Percentiles rank a stretch among this genome's conserved stretches.
Evolutionary conservation across 2,888 invertebrate species (phyloP).

Genomic region (Pyrrhia umbra): DNA sequence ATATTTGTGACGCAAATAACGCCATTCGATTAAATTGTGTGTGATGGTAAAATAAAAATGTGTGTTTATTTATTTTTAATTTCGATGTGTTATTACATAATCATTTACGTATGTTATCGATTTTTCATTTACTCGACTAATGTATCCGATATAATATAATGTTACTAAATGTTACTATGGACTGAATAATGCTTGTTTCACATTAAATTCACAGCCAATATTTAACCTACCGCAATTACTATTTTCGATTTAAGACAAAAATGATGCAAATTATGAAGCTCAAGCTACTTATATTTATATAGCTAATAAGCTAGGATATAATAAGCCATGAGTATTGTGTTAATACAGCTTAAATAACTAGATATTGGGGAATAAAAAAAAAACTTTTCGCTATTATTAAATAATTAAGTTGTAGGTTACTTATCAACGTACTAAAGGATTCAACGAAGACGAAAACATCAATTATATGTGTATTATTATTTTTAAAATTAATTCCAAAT

Average conservation of each 20-base stretch:
- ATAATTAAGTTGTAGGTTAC: background rate
- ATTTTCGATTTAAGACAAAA: slow-evolving; percentile 23
- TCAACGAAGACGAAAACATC: background rate
- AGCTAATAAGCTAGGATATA: slow-evolving; percentile 13
- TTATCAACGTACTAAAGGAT: background rate
- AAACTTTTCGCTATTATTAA: background rate
- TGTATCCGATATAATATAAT: slow-evolving; percentile 38
- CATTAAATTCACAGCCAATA: slow-evolving; percentile 87
- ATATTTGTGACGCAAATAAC: background rate
- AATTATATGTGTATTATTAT: background rate
- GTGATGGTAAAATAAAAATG: background rate
- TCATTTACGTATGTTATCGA: slow-evolving; percentile 34
- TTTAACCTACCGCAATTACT: slow-evolving; percentile 75
- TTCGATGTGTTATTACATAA: slow-evolving; percentile 48
- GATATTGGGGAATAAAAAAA: background rate
- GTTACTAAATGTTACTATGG: slow-evolving; percentile 69
- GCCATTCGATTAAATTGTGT: background rate
- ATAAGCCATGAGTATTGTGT: slow-evolving; percentile 7
- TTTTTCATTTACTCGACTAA: slow-evolving; percentile 46
- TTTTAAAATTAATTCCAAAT: no score
- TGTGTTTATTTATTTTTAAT: background rate
- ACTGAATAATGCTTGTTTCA: slow-evolving; percentile 79
- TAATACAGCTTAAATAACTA: slow-evolving; percentile 15
- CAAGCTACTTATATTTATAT: slow-evolving; percentile 10
- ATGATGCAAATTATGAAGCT: slow-evolving; percentile 33